A percentile compares a stretch with the other conserved stretches of the same genome.
Conservation (phyloP, 2,888 invertebrate genomes). For the Euzetes globulus region DNA sequence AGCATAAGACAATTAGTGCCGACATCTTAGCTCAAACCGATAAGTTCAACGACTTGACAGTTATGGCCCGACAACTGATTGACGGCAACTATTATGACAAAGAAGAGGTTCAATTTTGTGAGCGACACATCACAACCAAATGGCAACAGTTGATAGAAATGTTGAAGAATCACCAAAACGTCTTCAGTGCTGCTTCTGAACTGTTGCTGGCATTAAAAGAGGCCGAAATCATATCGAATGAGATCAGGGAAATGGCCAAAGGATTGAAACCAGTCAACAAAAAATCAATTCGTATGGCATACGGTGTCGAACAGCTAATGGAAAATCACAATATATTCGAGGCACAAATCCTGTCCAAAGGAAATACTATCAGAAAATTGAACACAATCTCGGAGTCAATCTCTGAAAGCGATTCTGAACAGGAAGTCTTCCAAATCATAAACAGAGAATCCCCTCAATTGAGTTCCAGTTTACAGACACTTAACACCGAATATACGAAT, state of each 20-base stretch:
- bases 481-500: constrained; percentile 66
- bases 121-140: constrained; percentile 69
- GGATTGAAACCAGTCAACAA: constrained; percentile 56
- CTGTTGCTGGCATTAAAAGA: constrained; percentile 82
- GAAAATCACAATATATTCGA: constrained; percentile 91
- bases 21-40: constrained; percentile 90
- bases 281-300: constrained; percentile 64
- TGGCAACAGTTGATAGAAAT: constrained; percentile 79
- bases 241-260: constrained; percentile 45
- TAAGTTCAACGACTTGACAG: constrained; percentile 82
- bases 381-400: constrained; percentile 43
- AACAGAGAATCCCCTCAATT: constrained; percentile 57
- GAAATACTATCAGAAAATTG: constrained; percentile 72
- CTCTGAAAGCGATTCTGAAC: not conserved
- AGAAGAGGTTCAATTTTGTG: constrained; percentile 62
- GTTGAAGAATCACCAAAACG: constrained; percentile 71
- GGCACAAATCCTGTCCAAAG: constrained; percentile 77
- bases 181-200: constrained; percentile 68
- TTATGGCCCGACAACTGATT: constrained; percentile 85
- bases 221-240: constrained; percentile 76
- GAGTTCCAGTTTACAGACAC: constrained; percentile 63
- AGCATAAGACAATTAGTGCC: constrained; percentile 94
- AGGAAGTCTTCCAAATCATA: constrained; percentile 50
- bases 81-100: constrained; percentile 84
- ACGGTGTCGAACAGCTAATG: constrained; percentile 86